A percentile compares a stretch with the other conserved stretches of the same genome.
These are phyloP conservation scores for Cosmia trapezina DNA, from an alignment of 2,888 invertebrate species.

Conservation along the genomic window DNA sequence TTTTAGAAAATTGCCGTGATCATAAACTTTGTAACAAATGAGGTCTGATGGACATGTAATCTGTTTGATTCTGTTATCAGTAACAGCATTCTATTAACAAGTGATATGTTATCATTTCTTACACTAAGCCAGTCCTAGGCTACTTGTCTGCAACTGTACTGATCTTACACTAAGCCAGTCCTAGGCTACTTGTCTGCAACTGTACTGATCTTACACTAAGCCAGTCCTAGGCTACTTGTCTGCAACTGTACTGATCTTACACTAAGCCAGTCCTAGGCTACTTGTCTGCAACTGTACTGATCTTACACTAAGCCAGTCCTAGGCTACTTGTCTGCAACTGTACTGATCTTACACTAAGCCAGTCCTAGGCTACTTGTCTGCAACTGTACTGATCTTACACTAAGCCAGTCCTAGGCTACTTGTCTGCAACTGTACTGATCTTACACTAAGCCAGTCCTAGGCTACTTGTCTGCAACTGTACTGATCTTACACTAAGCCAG, in stretches of 20 bases:
- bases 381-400: not conserved
- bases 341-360: not conserved
- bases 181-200: not conserved
- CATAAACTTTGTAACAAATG: too few species aligned
- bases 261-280: not conserved
- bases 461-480: not conserved
- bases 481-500: not conserved
- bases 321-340: not conserved
- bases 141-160: not conserved
- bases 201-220: not conserved
- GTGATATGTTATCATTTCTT: constrained; percentile 31
- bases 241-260: constrained; percentile 7
- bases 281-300: not conserved
- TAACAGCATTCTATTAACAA: constrained; percentile 19
- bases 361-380: not conserved
- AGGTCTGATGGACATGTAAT: constrained; percentile 8
- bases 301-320: not conserved
- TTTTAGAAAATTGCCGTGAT: not conserved
- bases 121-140: not conserved
- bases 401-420: not conserved
- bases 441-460: not conserved
- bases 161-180: not conserved
- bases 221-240: not conserved
- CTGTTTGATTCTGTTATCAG: constrained; percentile 11
- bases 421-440: constrained; percentile 1